Conservation (phyloP, 2,113 vertebrate species). For the Uria lomvia region DNA sequence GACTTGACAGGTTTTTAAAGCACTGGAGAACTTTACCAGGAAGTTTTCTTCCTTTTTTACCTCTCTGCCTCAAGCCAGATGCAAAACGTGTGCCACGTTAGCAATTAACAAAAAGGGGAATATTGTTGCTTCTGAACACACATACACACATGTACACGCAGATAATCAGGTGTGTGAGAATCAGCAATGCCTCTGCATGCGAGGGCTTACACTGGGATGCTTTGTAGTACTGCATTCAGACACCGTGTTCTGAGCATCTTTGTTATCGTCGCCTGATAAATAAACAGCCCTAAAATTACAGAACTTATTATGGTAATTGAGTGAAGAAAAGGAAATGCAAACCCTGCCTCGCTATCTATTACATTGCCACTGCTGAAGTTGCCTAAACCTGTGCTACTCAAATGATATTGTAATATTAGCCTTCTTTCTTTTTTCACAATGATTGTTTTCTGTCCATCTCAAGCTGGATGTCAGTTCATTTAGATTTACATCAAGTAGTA, state of each 20-base stretch:
- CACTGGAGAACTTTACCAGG: conserved; percentile 10
- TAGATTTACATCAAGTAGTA: conserved; percentile 96
- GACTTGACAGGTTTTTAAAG: conserved; percentile 23
- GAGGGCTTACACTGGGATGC: conserved; percentile 35
- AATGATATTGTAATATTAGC: conserved; percentile 66
- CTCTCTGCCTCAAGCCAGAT: not conserved
- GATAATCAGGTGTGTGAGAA: conserved; percentile 57
- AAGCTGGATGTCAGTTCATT: conserved; percentile 93
- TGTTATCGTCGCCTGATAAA: conserved; percentile 76
- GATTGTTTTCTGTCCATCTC: conserved; percentile 88
- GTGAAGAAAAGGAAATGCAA: conserved; percentile 66
- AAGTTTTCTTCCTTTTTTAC: not conserved
- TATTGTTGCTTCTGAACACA: conserved; percentile 17
- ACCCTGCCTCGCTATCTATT: conserved; percentile 45
- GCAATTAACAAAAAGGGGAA: not conserved
- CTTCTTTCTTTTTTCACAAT: conserved; percentile 68
- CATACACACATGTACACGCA: not conserved
- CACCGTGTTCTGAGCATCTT: conserved; percentile 62
- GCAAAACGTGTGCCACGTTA: not conserved
- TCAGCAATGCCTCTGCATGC: conserved; percentile 2
- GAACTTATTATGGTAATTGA: conserved; percentile 80
- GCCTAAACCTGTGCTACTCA: conserved; percentile 69
- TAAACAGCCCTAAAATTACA: conserved; percentile 78
- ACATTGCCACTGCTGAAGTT: conserved; percentile 66
- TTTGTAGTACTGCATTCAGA: conserved; percentile 68